Conservation (phyloP, 2,113 vertebrate genomes). For the Ictidomys tridecemlineatus region DNA sequence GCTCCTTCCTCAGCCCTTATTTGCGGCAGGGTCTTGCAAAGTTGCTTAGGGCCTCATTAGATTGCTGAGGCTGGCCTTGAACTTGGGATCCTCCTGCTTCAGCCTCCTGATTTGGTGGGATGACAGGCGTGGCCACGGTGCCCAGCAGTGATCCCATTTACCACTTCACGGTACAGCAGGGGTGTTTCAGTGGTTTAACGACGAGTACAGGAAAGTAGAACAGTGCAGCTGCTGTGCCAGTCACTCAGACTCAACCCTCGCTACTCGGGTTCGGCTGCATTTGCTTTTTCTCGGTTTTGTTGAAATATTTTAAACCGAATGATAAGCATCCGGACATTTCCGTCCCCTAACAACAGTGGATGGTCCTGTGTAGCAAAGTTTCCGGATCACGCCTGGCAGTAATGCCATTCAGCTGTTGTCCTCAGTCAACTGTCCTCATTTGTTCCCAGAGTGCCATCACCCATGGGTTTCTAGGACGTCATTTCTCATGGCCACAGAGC, state of each 20-base stretch:
- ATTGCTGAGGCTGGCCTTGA: neutral
- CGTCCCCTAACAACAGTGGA: too few species aligned
- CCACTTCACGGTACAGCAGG: fast-evolving
- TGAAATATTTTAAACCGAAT: neutral
- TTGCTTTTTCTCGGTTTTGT: neutral
- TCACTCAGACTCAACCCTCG: neutral
- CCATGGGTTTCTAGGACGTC: neutral
- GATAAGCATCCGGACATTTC: neutral
- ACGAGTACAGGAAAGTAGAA: neutral
- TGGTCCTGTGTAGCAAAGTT: neutral
- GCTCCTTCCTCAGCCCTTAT: neutral
- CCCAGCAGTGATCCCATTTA: neutral
- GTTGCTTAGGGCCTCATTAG: neutral
- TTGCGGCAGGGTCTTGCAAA: neutral
- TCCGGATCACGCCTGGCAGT: too few species aligned
- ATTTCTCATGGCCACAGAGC: neutral
- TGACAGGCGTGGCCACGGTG: fast-evolving
- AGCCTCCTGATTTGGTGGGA: neutral
- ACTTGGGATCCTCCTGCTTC: neutral
- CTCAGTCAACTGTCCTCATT: fast-evolving
- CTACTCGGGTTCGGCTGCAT: fast-evolving
- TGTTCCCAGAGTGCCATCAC: neutral
- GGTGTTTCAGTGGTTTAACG: fast-evolving
- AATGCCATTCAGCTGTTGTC: neutral
- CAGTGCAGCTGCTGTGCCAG: fast-evolving